phyloP scores from a whole-genome alignment of 2,888 invertebrate genomes.

The Digitonthophagus gazella region DNA sequence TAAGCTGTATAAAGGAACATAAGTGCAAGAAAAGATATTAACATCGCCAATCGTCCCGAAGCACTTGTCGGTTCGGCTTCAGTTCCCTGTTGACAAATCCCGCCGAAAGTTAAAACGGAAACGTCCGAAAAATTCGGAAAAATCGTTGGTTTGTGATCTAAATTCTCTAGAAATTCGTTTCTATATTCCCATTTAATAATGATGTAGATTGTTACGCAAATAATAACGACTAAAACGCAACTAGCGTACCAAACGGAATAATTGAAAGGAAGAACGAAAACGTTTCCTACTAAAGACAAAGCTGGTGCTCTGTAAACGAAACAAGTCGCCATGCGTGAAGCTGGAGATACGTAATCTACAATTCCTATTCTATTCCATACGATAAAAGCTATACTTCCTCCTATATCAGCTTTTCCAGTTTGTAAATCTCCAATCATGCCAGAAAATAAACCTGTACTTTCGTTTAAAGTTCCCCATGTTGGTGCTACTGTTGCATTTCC shows the following conservation, averaged over 20 bases:
- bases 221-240: slow-evolving; percentile 39
- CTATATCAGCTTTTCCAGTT: slow-evolving; percentile 57
- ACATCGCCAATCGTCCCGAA: slow-evolving; percentile 51
- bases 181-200: slow-evolving; percentile 44
- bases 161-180: slow-evolving; percentile 32
- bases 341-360: slow-evolving; percentile 58
- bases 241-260: slow-evolving; percentile 62
- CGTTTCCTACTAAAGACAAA: slow-evolving; percentile 62
- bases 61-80: slow-evolving; percentile 49
- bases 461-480: slow-evolving; percentile 57
- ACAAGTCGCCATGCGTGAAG: slow-evolving; percentile 54
- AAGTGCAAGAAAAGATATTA: slow-evolving; percentile 46
- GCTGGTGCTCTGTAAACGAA: slow-evolving; percentile 68
- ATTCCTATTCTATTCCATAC: slow-evolving; percentile 42
- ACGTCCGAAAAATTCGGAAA: slow-evolving; percentile 40
- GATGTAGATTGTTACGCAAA: slow-evolving; percentile 36
- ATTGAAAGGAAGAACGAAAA: slow-evolving; percentile 65
- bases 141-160: neutral
- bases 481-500: slow-evolving; percentile 52
- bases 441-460: slow-evolving; percentile 54
- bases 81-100: slow-evolving; percentile 54
- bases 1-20: slow-evolving; percentile 66
- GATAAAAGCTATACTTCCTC: slow-evolving; percentile 51
- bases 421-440: slow-evolving; percentile 61
- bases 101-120: slow-evolving; percentile 50